phyloP scores from a whole-genome alignment of 2,888 invertebrate species.

The Lasius platythorax region DNA sequence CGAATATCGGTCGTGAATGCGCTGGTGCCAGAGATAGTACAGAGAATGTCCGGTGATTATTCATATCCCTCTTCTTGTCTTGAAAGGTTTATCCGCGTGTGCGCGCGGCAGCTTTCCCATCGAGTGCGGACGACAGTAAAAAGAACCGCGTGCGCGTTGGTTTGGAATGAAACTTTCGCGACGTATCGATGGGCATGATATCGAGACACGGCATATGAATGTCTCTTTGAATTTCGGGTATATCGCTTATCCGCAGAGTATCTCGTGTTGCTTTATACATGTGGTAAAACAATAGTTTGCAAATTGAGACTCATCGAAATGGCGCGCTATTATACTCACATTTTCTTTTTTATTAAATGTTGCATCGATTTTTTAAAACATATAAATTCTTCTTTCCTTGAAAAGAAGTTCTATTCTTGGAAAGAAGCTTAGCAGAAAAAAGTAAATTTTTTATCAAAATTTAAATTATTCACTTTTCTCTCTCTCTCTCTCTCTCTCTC shows the following conservation, averaged over 20 bases:
- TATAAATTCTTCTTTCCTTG: neutral
- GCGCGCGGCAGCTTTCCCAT: neutral
- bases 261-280: constrained; percentile 22
- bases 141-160: neutral
- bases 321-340: neutral
- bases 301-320: constrained; percentile 27
- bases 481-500: neutral
- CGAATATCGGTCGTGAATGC: constrained; percentile 26
- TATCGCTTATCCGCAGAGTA: constrained; percentile 27
- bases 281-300: constrained; percentile 27
- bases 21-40: neutral
- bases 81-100: neutral
- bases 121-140: neutral
- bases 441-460: neutral
- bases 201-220: constrained; percentile 2
- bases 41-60: constrained; percentile 32
- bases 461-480: neutral
- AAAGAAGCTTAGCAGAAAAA: neutral
- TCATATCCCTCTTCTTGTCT: constrained; percentile 39
- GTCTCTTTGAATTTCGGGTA: constrained; percentile 35
- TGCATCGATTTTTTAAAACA: neutral
- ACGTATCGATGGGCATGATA: constrained; percentile 6
- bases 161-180: constrained; percentile 29
- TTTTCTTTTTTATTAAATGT: neutral
- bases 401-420: neutral